These are phyloP conservation scores for Eupithecia tripunctaria DNA, from an alignment of 2,888 invertebrate species.

Conservation along the genomic window DNA sequence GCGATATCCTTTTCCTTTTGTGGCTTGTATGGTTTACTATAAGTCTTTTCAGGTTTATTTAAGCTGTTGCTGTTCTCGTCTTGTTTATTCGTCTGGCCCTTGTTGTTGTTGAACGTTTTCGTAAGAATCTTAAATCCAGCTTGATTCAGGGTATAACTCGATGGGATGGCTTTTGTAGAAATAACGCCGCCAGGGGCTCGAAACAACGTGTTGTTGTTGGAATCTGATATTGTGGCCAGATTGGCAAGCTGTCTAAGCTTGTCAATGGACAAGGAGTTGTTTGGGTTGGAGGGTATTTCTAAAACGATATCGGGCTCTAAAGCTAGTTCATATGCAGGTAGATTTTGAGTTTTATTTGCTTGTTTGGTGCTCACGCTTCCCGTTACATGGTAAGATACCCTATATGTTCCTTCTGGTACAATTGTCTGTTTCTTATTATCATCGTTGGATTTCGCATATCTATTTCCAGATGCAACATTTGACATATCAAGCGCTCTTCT, in stretches of 20 bases:
- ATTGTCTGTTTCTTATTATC: constrained; percentile 53
- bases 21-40: constrained; percentile 64
- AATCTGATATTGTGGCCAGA: constrained; percentile 83
- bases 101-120: constrained; percentile 85
- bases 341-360: constrained; percentile 74
- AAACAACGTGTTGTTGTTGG: constrained; percentile 80
- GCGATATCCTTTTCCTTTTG: constrained; percentile 61
- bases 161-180: constrained; percentile 85
- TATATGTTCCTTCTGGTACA: constrained; percentile 76
- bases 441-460: constrained; percentile 73
- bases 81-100: constrained; percentile 78
- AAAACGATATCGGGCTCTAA: constrained; percentile 77
- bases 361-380: constrained; percentile 80
- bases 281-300: constrained; percentile 76
- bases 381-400: constrained; percentile 79
- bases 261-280: constrained; percentile 71
- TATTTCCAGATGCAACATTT: constrained; percentile 56
- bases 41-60: constrained; percentile 70
- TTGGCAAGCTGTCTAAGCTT: constrained; percentile 83
- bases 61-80: constrained; percentile 67
- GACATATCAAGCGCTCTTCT: constrained; percentile 50
- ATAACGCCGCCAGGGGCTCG: constrained; percentile 79
- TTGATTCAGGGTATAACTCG: constrained; percentile 85
- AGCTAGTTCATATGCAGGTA: constrained; percentile 75
- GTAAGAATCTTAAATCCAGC: constrained; percentile 87